Base-by-base conservation (phyloP, 2,888 invertebrate species). In the Pachycephus smyrnensis region DNA sequence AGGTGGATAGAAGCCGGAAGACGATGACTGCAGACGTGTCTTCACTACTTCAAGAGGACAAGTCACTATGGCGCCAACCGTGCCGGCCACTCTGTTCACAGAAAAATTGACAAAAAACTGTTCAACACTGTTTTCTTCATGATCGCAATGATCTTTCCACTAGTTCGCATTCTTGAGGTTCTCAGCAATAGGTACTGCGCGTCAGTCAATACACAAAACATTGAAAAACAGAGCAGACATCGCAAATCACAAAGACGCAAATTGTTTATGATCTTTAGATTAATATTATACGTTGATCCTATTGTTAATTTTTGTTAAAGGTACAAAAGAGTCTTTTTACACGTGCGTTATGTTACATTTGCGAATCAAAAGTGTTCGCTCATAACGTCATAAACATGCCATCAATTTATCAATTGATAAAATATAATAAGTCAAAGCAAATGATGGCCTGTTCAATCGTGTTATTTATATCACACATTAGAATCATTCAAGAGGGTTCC, bases 11-110 rank as follows among this genome's bases (percentile, higher is more conserved):
- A 94, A 94, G 79, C 93, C 92, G 75, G 95, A 96, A 83, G 95
- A 95, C 11, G 98, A 98, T 35, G 99, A 99, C 92, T 99, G 99
- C 84, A 98, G 94, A 37, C 99, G 95, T 15, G 99, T 99, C 93
- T 99, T 99, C 73, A 99, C 98, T 84, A 99, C 99, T 93, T 99
- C 99, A 87, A 99, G 93, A 15, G 99, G 99, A 92, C 99, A 99
- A 89, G 99, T 99, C 83, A 98, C 95, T 84, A 99, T 97, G 31
- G 99, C 99, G 77, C 99, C 99, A 74, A 97, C 96, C 76, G 99
- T 99, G 82, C 99, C 99, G 83, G 98, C 99, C 92, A 97, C 95
- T 91, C 99, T 99, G 92, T 36, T 55, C 9, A 55, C 55, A 55
- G 55, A 55, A 55, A 6, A 55, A 55, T 55, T 55, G 6, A 55